Percentiles rank a stretch among this genome's conserved stretches.
These are phyloP conservation scores for Varanus komodoensis DNA, from an alignment of 2,113 vertebrate genomes.

Conservation along the genomic window DNA sequence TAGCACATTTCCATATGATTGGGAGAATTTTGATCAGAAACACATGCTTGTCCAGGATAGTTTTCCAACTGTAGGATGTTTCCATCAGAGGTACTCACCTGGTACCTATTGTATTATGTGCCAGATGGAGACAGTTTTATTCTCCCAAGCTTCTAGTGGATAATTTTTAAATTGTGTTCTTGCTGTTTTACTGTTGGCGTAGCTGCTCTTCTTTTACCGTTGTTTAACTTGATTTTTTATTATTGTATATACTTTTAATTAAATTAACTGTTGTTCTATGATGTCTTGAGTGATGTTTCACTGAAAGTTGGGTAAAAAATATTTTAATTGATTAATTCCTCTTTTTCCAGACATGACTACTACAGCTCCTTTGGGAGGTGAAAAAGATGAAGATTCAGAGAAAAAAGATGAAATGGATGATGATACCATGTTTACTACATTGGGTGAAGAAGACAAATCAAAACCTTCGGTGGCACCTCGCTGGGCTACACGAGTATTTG, in stretches of 20 bases:
- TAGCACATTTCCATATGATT: neutral
- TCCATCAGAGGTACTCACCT: neutral
- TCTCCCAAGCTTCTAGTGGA: neutral
- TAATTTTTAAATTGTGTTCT: neutral
- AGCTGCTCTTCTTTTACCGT: neutral
- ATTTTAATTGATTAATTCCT: neutral
- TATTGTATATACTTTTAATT: neutral
- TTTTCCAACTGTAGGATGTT: neutral
- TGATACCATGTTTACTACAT: conserved; percentile 95
- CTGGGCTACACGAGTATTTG: conserved; percentile 97
- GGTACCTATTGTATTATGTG: neutral
- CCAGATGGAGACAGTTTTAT: neutral
- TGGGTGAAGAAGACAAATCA: conserved; percentile 94
- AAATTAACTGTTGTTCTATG: neutral
- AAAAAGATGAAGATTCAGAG: conserved; percentile 91
- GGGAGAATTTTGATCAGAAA: neutral
- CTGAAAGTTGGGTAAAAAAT: neutral
- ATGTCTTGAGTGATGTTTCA: neutral
- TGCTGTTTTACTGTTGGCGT: no score
- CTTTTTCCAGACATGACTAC: conserved; percentile 86
- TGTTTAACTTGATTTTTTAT: neutral
- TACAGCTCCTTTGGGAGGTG: conserved; percentile 82
- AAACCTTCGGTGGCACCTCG: conserved; percentile 96
- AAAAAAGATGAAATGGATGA: conserved; percentile 99
- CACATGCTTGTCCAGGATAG: neutral